Percentiles rank a stretch among this genome's conserved stretches.
Evolutionary conservation across 2,797 vertebrate genomes (phyloP).

Genomic region (Merluccius polli): DNA sequence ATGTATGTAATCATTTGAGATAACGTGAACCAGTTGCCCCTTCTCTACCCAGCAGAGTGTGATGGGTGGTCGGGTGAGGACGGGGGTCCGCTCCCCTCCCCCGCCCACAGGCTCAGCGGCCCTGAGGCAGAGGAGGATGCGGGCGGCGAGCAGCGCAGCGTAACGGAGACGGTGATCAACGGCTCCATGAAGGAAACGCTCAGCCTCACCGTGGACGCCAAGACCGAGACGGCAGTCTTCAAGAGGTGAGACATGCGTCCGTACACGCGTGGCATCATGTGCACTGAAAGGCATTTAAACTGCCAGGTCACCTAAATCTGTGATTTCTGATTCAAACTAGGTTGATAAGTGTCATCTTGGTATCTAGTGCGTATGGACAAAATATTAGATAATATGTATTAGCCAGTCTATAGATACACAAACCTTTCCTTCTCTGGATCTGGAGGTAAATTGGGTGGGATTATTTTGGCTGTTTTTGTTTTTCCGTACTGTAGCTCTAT

Average conservation of each 20-base stretch:
- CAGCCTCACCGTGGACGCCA: conserved; percentile 99
- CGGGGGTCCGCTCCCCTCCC: conserved; percentile 36
- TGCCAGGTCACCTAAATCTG: not conserved
- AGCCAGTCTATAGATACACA: not conserved
- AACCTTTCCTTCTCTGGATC: not conserved
- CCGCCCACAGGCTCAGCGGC: conserved; percentile 74
- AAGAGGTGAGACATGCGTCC: conserved; percentile 82
- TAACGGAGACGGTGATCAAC: conserved; percentile 97
- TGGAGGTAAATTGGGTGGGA: not conserved
- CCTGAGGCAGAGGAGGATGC: conserved; percentile 78
- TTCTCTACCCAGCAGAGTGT: conserved; percentile 42
- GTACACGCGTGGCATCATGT: not conserved
- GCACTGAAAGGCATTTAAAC: not conserved
- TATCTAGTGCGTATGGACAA: not conserved
- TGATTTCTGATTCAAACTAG: not conserved
- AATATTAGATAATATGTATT: not conserved
- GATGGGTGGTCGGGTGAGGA: conserved; percentile 64
- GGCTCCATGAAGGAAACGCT: conserved; percentile 98
- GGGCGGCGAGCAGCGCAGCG: conserved; percentile 78
- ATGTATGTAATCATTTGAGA: not conserved
- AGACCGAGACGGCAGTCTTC: conserved; percentile 97
- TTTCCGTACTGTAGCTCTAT: too few relatives aligned
- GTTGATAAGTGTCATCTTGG: not conserved
- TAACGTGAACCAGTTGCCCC: not conserved
- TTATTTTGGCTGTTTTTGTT: not conserved